Evolutionary conservation across 2,113 vertebrate genomes (phyloP), one percentile per base, ranked within the genome.

Genomic region (Seriola dumerili): DNA sequence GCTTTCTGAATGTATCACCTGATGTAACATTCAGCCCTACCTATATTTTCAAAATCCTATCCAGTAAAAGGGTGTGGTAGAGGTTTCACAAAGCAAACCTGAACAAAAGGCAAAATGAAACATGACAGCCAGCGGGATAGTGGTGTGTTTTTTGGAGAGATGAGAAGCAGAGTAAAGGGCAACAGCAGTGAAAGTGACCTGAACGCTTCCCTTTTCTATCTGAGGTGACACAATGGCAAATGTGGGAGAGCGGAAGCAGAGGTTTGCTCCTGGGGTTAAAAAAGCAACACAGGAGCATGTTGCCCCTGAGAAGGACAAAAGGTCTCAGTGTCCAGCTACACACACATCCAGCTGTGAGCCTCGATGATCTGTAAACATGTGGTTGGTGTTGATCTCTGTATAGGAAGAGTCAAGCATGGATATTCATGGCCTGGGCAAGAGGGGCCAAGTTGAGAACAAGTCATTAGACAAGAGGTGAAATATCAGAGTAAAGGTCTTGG

Each of bases 1-100:
- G 46, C 81, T 68, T n/a, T 66, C 70, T 67, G 73, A 84, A 59
- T 32, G 40, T 54, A 66, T 80, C 77, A 76, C 63, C 66, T 84
- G 68, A 73, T 54, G 65, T 68, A 89, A 88, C 83, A 83, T 72
- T 65, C 52, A 65, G 83, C 64, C 80, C 85, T 78, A 78, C 83
- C 85, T 85, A 54, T 85, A 36, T 83, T 85, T 74, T 73, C 46
- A 34, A 67, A 82, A 70, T 76, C 4, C 19, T 82, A 58, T 34
- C 25, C 34, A 59, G 72, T 75, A 46, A 71, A 71, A 59, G 72
- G 74, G 85, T 72, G 81, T 34, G 78, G 36, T 32, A 5, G 32
- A 68, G 36, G 10, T 78, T 76, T 74, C 23, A 61, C 17, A 74
- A 81, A 74, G 21, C 19, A 44, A 75, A 36, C 61, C 58, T 50